Evolutionary conservation across 2,888 invertebrate species (phyloP).

Genomic region (Calliopum simillimum): DNA sequence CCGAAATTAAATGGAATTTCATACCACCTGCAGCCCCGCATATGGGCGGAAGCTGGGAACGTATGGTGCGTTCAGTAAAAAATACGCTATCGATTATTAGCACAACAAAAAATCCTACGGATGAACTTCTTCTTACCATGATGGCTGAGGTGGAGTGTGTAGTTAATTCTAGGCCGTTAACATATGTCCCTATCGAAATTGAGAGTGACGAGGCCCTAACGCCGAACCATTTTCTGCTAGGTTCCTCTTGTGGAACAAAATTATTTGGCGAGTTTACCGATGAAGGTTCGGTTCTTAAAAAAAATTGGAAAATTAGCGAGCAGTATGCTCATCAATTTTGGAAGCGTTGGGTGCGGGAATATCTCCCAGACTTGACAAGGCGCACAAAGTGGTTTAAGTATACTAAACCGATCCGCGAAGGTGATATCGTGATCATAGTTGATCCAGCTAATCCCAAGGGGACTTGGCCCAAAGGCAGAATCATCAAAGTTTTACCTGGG

Average conservation of each 20-base stretch:
- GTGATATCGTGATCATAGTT: slow-evolving; percentile 41
- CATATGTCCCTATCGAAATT: too few relatives aligned
- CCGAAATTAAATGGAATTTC: slow-evolving; percentile 33
- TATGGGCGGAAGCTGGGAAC: too few relatives aligned
- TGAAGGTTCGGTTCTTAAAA: slow-evolving; percentile 18
- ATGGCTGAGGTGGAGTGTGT: slow-evolving; percentile 36
- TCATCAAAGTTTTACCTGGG: too few relatives aligned
- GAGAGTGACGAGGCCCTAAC: too few relatives aligned
- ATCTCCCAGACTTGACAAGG: too few relatives aligned
- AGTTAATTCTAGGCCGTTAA: slow-evolving; percentile 35
- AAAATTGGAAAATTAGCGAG: slow-evolving; percentile 36
- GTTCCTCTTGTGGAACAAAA: too few relatives aligned
- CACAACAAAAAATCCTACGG: slow-evolving; percentile 20
- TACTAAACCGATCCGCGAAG: too few relatives aligned
- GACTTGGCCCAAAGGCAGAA: too few relatives aligned
- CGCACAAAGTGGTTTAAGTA: too few relatives aligned
- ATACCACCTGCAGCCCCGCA: too few relatives aligned
- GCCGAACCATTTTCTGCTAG: too few relatives aligned
- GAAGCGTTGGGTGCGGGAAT: slow-evolving; percentile 40
- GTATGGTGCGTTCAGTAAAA: slow-evolving; percentile 34
- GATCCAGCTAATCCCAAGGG: too few relatives aligned
- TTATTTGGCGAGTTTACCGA: slow-evolving; percentile 14
- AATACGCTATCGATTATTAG: slow-evolving; percentile 2
- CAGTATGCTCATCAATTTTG: slow-evolving; percentile 39
- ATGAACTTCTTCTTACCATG: slow-evolving; percentile 35